Evolutionary conservation across 2,113 vertebrate genomes (phyloP), one percentile per base, ranked within the genome.

Genomic region (Dipodomys ordii): DNA sequence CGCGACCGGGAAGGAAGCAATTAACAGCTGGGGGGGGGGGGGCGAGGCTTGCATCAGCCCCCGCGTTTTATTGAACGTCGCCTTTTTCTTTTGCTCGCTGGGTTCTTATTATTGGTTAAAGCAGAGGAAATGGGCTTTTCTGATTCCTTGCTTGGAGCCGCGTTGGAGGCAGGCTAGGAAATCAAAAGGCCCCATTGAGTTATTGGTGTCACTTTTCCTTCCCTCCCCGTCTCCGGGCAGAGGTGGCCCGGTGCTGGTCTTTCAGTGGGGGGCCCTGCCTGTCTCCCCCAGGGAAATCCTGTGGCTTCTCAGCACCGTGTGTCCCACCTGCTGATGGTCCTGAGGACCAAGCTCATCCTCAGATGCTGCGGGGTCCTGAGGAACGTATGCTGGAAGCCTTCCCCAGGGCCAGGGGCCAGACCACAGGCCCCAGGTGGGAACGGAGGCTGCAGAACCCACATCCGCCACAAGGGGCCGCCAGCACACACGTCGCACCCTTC

Each of bases 1-100:
- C 82, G 69, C 97, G 97, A 97, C 90, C 81, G 98, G 98, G 98
- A 97, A 98, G 98, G 98, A 98, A 98, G 97, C 97, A 94, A 98
- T 98, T 98, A 98, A 97, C 98, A 97, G 97, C 96, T 97, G 94
- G n/a, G 64, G 95, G 95, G 80, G n/a, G 93, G 90, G 95, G 96
- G 92, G 90, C 94, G 87, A 92, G 9, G 71, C 18, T 94, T 96
- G 96, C 97, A 80, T 98, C 98, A 97, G 94, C 85, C 95, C 94
- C 96, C 91, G 0, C 1, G 91, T 89, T 97, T 98, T 97, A 97
- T 96, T 92, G 95, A 98, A 98, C 91, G 89, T 95, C 97, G 97
- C 96, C 94, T 98, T 95, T 97, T 91, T 88, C 92, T 95, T 82
- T 30, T 44, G 68, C 84, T 19, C 35, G 84, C 69, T 87, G 85